Evolutionary conservation across 2,113 vertebrate species (phyloP), one percentile per base, ranked within the genome.

Genomic region (Serilophus lunatus): DNA sequence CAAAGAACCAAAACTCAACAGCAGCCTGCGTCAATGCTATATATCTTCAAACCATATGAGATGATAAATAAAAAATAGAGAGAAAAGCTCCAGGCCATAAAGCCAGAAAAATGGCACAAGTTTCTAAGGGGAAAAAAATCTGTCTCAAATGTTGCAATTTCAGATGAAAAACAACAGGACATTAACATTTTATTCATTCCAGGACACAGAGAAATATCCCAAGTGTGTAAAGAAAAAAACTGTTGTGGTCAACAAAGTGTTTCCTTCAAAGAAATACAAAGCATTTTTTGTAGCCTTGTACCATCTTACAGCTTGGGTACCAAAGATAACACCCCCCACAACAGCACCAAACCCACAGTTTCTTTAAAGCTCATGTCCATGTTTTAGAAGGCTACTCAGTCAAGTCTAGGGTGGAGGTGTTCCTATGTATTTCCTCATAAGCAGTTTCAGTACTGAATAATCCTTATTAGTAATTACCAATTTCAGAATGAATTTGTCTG

Each of bases 61-160:
- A 95, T 61, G 64, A 90, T 61, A 69, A 95, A 96, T 88, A 54
- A 96, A 96, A 94, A 53, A 82, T 60, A 77, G 71, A 82, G 36
- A 90, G 22, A 92, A 86, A 93, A 81, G 47, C 82, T 94, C 35
- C 65, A 51, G 94, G 83, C 72, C 86, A 87, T 68, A 94, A 91
- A 95, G 92, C 49, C 35, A 82, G 84, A 94, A 45, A 85, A 92
- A 94, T 88, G 3, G 7, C 82, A 64, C 81, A 87, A 26, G 35
- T 82, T 96, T 59, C 57, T 75, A 89, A 60, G 45, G 13, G 56
- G 11, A 49, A 82, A 92, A 57, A 69, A 85, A 56, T 40, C 22
- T 6, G 29, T 65, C 65, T 93, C 81, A 75, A 38, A 61, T 24
- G 13, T 85, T 95, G 83, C 29, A 66, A 57, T 89, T 96, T 76